Evolutionary conservation across 2,113 vertebrate genomes (phyloP).

Genomic region (Microtus oregoni): DNA sequence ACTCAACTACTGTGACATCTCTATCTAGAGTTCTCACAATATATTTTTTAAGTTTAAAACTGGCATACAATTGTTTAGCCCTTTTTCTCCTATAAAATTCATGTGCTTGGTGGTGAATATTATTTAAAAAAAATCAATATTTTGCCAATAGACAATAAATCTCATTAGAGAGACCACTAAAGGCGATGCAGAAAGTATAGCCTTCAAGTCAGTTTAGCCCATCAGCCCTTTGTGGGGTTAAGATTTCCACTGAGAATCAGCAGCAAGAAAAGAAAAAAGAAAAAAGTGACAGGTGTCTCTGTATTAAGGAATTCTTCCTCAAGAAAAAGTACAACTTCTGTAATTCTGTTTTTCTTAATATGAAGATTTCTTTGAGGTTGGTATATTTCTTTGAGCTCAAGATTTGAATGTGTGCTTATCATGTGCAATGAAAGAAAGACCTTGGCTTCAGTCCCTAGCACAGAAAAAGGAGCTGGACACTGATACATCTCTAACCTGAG

Average conservation of each 20-base stretch:
- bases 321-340: neutral
- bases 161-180: neutral
- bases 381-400: neutral
- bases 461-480: neutral
- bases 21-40: constrained; percentile 10
- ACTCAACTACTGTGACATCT: neutral
- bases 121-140: neutral
- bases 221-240: neutral
- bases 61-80: neutral
- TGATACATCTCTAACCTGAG: neutral
- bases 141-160: neutral
- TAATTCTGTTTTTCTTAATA: constrained; percentile 18
- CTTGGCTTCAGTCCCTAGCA: neutral
- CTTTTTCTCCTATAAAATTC: constrained; percentile 4
- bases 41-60: constrained; percentile 40
- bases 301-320: constrained; percentile 7
- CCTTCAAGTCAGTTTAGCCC: neutral
- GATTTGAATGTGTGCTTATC: neutral
- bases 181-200: neutral
- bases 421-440: neutral
- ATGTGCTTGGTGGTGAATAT: neutral
- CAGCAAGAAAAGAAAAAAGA: no score
- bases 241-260: neutral
- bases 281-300: neutral
- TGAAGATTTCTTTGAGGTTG: neutral